Conservation (phyloP, 2,113 vertebrate species). For the Corythoichthys intestinalis region DNA sequence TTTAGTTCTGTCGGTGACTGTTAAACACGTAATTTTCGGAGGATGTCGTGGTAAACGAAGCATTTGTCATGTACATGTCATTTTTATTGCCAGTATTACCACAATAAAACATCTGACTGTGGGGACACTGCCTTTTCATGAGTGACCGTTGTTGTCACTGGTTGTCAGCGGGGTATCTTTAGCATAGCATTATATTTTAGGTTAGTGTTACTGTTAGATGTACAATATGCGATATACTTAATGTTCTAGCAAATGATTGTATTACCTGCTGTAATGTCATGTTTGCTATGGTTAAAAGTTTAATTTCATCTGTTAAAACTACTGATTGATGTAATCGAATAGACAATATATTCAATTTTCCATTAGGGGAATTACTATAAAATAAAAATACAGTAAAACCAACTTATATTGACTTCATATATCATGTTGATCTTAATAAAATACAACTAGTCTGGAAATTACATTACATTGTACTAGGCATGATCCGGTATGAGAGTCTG, state of each 20-base stretch:
- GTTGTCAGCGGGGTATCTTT: too few relatives aligned
- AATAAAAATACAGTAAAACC: too few relatives aligned
- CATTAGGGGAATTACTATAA: too few relatives aligned
- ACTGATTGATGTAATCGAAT: background rate
- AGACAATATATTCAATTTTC: background rate
- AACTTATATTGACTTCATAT: too few relatives aligned
- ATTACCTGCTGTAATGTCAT: background rate
- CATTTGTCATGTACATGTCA: background rate
- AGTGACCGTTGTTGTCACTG: background rate
- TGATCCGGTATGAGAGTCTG: too few relatives aligned
- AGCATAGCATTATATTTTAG: too few relatives aligned
- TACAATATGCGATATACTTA: background rate
- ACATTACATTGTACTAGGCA: too few relatives aligned
- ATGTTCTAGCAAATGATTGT: background rate
- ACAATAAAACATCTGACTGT: background rate
- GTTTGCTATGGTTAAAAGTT: background rate
- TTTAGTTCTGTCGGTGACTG: background rate
- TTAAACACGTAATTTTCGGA: background rate
- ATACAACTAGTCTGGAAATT: too few relatives aligned
- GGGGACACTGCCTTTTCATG: background rate
- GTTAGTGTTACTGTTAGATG: too few relatives aligned
- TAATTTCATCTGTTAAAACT: background rate
- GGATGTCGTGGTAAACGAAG: background rate
- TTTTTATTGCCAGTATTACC: too few relatives aligned
- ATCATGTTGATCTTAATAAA: too few relatives aligned